A percentile compares a stretch with the other conserved stretches of the same genome.
These are phyloP conservation scores for Scaptodrosophila lebanonensis DNA, from an alignment of 1,140 invertebrate species.

Conservation along the genomic window DNA sequence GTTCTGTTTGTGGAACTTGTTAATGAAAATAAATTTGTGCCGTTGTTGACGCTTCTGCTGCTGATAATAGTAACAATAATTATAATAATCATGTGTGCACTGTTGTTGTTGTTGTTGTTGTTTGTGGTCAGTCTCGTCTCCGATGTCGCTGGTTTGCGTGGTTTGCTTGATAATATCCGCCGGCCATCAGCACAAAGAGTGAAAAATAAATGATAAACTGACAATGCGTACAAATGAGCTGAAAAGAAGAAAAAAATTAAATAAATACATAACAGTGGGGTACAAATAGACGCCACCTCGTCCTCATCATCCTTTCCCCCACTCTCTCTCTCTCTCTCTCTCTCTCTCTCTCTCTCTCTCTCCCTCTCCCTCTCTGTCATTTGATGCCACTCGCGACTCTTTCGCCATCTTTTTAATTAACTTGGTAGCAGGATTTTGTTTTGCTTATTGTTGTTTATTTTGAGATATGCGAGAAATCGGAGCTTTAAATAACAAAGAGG, in stretches of 20 bases:
- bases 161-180: conserved; percentile 67
- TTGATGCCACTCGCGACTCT: conserved; percentile 24
- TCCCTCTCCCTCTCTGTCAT: conserved; percentile 4
- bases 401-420: no score
- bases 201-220: conserved; percentile 17
- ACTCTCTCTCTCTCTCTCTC: background rate
- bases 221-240: conserved; percentile 41
- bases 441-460: no score
- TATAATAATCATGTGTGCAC: conserved; percentile 39
- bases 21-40: conserved; percentile 69
- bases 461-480: no score
- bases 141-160: conserved; percentile 14
- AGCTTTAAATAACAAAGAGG: no score
- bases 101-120: conserved; percentile 19
- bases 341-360: background rate
- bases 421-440: no score
- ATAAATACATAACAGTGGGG: conserved; percentile 12
- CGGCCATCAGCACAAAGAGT: conserved; percentile 37
- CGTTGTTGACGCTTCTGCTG: conserved; percentile 23
- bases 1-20: no score
- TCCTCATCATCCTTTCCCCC: background rate
- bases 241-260: conserved; percentile 12
- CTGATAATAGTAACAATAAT: conserved; percentile 64
- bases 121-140: background rate
- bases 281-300: conserved; percentile 30